Evolutionary conservation across 2,888 invertebrate genomes (phyloP), one percentile per base, ranked within the genome.

Genomic region (Nephrotoma appendiculata): DNA sequence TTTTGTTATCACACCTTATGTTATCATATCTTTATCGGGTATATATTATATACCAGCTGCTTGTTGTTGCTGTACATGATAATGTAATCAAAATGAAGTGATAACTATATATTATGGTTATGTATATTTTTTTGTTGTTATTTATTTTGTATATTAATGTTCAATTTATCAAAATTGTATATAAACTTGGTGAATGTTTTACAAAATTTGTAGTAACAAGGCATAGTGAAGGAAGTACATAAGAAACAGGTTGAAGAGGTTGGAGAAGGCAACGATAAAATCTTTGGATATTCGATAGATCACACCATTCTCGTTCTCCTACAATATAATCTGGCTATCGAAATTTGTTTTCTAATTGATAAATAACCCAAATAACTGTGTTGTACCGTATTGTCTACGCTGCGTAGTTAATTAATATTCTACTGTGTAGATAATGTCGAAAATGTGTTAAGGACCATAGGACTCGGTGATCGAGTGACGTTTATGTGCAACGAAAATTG

Each of bases 11-110:
- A 88, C 88, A 88, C 88, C 88, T 88, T 88, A 85, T 86, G 88
- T 88, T 88, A 88, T 88, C 88, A 88, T 88, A 88, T 88, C 88
- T 88, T 88, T 88, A 88, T 88, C 88, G 86, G 87, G 85, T 71
- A 71, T 71, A 71, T 71, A 71, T 71, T 71, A 71, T 71, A 71
- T 71, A 71, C 71, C 31, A 71, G 31, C 11, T 31, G 71, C 9
- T 48, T 71, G 71, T 71, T 71, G 71, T 71, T 71, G 71, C 31
- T 71, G 71, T 5, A 71, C 31, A 71, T 31, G 71, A 71, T 71
- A 71, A 9, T 31, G 31, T 71, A 71, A 71, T 71, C 71, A 71
- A 71, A 71, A 31, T n/a, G 71, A 9, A 71, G 71, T 71, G 71
- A 71, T 71, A 71, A 71, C 52, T 71, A 71, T 31, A 71, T 12